phyloP scores from a whole-genome alignment of 2,888 invertebrate genomes.

The Pristionchus arcanus region DNA sequence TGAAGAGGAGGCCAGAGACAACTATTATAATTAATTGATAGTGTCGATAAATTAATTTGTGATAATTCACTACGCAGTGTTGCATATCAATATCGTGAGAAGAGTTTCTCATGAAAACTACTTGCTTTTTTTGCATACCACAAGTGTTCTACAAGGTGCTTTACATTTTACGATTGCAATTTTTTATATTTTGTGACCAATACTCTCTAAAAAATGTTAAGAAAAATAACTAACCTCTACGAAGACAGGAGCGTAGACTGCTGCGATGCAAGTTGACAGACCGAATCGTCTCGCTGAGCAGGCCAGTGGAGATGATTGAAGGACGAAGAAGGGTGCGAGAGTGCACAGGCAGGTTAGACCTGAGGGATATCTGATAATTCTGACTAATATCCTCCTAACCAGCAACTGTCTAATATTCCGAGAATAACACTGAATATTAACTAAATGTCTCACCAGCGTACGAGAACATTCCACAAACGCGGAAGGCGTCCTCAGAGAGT shows the following conservation, averaged over 20 bases:
- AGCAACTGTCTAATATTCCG: neutral
- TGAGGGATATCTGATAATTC: neutral
- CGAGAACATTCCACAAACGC: constrained; percentile 67
- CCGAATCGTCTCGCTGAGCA: constrained; percentile 67
- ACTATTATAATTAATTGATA: neutral
- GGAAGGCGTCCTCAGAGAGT: constrained; percentile 65
- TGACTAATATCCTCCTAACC: neutral
- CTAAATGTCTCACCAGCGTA: constrained; percentile 61
- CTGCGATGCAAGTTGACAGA: constrained; percentile 69
- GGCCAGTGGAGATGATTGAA: constrained; percentile 69
- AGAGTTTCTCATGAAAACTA: too few relatives aligned
- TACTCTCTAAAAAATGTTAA: too few relatives aligned
- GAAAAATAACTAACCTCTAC: constrained; percentile 68
- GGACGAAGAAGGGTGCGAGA: constrained; percentile 71
- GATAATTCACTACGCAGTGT: neutral
- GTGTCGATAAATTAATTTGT: neutral
- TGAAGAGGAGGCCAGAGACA: neutral
- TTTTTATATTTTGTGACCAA: too few relatives aligned
- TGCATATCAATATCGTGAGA: too few relatives aligned
- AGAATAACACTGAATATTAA: neutral
- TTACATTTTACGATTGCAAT: too few relatives aligned
- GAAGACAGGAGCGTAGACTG: constrained; percentile 70
- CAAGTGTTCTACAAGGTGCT: too few relatives aligned
- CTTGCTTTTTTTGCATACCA: too few relatives aligned
- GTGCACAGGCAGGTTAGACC: constrained; percentile 67